Evolutionary conservation across 2,888 invertebrate species (phyloP), one percentile per base, ranked within the genome.

Genomic region (Seira sanloemensis): DNA sequence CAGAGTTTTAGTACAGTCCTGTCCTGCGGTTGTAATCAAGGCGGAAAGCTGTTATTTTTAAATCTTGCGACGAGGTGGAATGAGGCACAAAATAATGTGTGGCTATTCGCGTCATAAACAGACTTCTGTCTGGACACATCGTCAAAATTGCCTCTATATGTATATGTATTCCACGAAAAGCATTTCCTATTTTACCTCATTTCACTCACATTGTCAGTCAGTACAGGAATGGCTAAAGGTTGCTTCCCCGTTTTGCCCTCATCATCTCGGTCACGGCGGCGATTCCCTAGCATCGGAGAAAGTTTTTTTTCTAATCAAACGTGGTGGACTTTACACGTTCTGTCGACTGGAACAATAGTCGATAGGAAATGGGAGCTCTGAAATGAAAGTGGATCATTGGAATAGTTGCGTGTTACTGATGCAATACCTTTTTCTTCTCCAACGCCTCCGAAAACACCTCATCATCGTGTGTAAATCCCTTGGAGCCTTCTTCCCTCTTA

Each of bases 391-490:
- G 37, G 69, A 24, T 25, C 18, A n/a, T 68, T 27, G 69, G n/a
- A n/a, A n/a, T n/a, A n/a, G n/a, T n/a, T n/a, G n/a, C n/a, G n/a
- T n/a, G n/a, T n/a, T n/a, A n/a, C n/a, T n/a, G n/a, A n/a, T n/a
- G n/a, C n/a, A n/a, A n/a, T n/a, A n/a, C n/a, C n/a, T n/a, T 69
- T 25, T 37, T 12, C 37, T 2, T 19, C 21, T 37, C n/a, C 21
- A 69, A 12, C 5, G 9, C 2, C n/a, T n/a, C n/a, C n/a, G n/a
- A n/a, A 1, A 12, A 37, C 58, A 26, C 62, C 62, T 78, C 62
- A 69, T 58, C 78, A n/a, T n/a, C n/a, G 27, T 26, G 21, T 73
- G 69, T 54, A 78, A 78, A 78, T 78, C 78, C 78, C 69, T 25
- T 26, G 2, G 69, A 78, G 62, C 46, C 69, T 69, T 68, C 27